Percentiles rank a stretch among this genome's conserved stretches.
These are phyloP conservation scores for Campylorhamphus procurvoides DNA, from an alignment of 2,113 vertebrate species.

Conservation along the genomic window DNA sequence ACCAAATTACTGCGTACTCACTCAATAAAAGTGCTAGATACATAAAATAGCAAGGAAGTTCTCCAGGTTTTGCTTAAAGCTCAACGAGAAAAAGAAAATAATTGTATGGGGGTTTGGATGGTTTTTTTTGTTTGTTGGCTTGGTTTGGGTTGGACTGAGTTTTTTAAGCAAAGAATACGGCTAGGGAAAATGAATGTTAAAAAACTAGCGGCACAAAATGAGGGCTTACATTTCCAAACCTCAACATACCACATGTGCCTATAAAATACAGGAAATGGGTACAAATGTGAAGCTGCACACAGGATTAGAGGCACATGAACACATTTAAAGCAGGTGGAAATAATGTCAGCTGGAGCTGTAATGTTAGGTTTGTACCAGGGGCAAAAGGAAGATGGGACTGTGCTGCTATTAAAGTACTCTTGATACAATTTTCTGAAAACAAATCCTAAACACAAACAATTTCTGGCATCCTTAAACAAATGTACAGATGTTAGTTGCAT, in stretches of 20 bases:
- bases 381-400: not conserved
- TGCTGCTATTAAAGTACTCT: not conserved
- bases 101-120: not conserved
- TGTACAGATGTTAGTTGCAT: constrained; percentile 15
- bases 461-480: constrained; percentile 1
- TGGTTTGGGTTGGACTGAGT: not conserved
- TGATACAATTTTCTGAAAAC: not conserved
- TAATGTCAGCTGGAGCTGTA: constrained; percentile 50
- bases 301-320: constrained; percentile 69
- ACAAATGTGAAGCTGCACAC: constrained; percentile 68
- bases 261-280: constrained; percentile 72
- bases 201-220: constrained; percentile 38
- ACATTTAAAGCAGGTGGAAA: constrained; percentile 69
- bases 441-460: constrained; percentile 24
- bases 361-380: constrained; percentile 33
- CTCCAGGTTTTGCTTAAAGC: not conserved
- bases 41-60: constrained; percentile 36
- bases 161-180: not conserved
- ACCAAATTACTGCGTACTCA: constrained; percentile 53
- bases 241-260: constrained; percentile 66
- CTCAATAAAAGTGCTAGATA: constrained; percentile 59
- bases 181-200: constrained; percentile 33
- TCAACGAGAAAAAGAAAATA: not conserved
- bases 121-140: not conserved
- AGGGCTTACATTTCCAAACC: constrained; percentile 53